A percentile compares a stretch with the other conserved stretches of the same genome.
Evolutionary conservation across 2,888 invertebrate genomes (phyloP).

Genomic region (Parnassius smintheus): DNA sequence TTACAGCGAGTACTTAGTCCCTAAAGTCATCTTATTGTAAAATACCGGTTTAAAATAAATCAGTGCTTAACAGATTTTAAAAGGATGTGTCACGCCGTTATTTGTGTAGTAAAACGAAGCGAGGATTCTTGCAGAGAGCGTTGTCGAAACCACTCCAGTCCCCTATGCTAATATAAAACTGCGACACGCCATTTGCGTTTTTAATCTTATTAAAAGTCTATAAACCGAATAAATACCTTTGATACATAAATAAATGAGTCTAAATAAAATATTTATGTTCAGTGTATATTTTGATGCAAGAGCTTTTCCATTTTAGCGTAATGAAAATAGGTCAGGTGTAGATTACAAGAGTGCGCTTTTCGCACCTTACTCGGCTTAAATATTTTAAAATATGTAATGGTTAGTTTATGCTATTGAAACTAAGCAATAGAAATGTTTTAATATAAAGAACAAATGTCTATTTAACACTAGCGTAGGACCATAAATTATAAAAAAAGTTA

Average conservation of each 20-base stretch:
- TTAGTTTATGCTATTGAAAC: constrained; percentile 8
- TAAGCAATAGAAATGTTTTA: background rate
- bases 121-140: constrained; percentile 5
- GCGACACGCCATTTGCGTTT: constrained; percentile 31
- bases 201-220: constrained; percentile 33
- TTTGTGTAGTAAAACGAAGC: constrained; percentile 40
- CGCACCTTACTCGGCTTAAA: constrained; percentile 18
- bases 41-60: constrained; percentile 25
- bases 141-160: constrained; percentile 3
- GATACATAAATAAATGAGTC: constrained; percentile 26
- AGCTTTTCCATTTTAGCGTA: constrained; percentile 26
- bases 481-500: too few relatives aligned
- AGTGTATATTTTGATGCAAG: constrained; percentile 18
- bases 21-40: background rate
- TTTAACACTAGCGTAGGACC: too few relatives aligned
- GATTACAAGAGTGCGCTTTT: constrained; percentile 26
- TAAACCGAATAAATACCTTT: constrained; percentile 30
- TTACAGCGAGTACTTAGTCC: too few relatives aligned
- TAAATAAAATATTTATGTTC: constrained; percentile 13
- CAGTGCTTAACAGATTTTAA: constrained; percentile 45
- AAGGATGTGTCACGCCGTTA: constrained; percentile 46
- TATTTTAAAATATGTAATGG: constrained; percentile 21
- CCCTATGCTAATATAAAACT: constrained; percentile 51
- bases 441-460: constrained; percentile 3
- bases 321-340: constrained; percentile 25